Percentiles rank a stretch among this genome's conserved stretches.
Conservation (phyloP, 2,797 vertebrate species). For the Brachyalestes nurse region DNA sequence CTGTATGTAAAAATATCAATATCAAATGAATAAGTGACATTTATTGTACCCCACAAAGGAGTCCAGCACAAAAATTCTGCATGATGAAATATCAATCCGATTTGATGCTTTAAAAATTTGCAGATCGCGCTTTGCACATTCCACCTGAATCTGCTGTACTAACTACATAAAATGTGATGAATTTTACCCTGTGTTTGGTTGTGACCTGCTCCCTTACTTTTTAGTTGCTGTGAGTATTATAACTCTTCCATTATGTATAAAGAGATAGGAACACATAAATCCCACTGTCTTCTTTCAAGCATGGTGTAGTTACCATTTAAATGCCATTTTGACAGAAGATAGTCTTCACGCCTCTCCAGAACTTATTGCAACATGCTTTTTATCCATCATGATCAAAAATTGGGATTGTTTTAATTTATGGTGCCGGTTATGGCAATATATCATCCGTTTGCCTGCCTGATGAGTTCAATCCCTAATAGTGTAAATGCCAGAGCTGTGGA, state of each 20-base stretch:
- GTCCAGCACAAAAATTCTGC: too few relatives aligned
- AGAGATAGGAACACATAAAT: slow-evolving; percentile 34
- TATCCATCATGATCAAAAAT: slow-evolving; percentile 43
- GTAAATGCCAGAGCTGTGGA: slow-evolving; percentile 39
- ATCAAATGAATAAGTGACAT: too few relatives aligned
- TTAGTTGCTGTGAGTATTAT: slow-evolving; percentile 23
- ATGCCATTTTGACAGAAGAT: slow-evolving; percentile 30
- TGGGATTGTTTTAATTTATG: slow-evolving; percentile 42
- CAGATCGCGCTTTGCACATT: too few relatives aligned
- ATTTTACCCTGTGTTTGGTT: too few relatives aligned
- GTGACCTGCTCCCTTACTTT: slow-evolving; percentile 3
- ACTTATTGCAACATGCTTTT: slow-evolving; percentile 35
- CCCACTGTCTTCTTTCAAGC: slow-evolving; percentile 36
- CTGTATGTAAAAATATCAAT: too few relatives aligned
- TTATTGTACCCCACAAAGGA: too few relatives aligned
- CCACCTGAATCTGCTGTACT: too few relatives aligned
- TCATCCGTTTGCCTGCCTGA: slow-evolving; percentile 34
- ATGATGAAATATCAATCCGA: too few relatives aligned
- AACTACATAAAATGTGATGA: too few relatives aligned
- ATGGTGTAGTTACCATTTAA: slow-evolving; percentile 38
- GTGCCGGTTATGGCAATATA: slow-evolving; percentile 32
- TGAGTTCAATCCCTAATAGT: slow-evolving; percentile 28
- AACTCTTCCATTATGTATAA: slow-evolving; percentile 25
- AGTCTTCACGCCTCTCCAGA: slow-evolving; percentile 31
- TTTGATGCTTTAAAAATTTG: too few relatives aligned